Evolutionary conservation across 2,888 invertebrate genomes (phyloP), one percentile per base, ranked within the genome.

Genomic region (Augochlorella aurata): DNA sequence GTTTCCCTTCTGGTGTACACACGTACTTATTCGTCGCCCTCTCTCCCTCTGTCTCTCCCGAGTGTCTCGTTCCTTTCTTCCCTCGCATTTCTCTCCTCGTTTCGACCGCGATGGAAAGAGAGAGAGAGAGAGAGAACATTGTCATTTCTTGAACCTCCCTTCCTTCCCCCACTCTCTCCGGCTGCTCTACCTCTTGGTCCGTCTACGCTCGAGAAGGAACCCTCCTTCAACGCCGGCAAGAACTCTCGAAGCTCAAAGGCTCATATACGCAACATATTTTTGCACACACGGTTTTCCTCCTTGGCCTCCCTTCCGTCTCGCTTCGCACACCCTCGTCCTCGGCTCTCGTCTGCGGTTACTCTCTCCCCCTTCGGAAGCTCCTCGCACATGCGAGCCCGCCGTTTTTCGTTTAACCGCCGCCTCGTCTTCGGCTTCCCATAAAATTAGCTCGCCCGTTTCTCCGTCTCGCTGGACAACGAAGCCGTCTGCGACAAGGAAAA

Each of bases 161-260:
- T 47, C 58, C 3, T 12, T 4, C 58, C 24, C 7, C 77, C 54
- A 54, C 50, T 68, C 65, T 65, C 47, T 44, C 50, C 66, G 45
- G 50, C 63, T n/a, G 54, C 50, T 69, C 72, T 52, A 45, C 54
- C 77, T 79, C 75, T 76, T 65, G 58, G 70, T 71, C 74, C 58
- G 85, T 76, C 72, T 77, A 69, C 68, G 72, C 49, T 71, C 67
- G 75, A 72, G 77, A 77, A 83, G 82, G 69, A 72, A 61, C 70
- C 70, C 83, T 87, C 65, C 78, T 81, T 76, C 74, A 63, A n/a
- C 75, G 58, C 47, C 63, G 38, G 69, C 73, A 67, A 82, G 79
- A 84, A 83, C 84, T 83, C 80, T 77, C 77, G 47, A 80, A 77
- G 68, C 80, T 83, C 69, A 77, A 80, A 79, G 78, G 52, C 67